Conservation (phyloP, 2,797 vertebrate species). For the Brotula barbata region DNA sequence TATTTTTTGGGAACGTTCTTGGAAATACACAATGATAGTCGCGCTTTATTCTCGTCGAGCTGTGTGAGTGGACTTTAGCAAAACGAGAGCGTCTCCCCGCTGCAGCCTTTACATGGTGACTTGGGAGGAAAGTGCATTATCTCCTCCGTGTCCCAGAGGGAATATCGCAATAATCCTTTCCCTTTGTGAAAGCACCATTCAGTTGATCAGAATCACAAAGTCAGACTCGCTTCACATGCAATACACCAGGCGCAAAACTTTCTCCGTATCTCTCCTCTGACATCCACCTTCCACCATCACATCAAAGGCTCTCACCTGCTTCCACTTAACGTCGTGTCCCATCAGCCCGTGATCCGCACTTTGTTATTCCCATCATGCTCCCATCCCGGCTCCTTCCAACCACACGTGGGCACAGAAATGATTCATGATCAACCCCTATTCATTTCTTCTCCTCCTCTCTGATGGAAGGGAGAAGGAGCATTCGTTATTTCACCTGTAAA, state of each 20-base stretch:
- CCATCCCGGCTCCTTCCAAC: conserved; percentile 1
- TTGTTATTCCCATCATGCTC: not conserved
- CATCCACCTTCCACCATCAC: conserved; percentile 5
- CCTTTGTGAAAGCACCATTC: conserved; percentile 4
- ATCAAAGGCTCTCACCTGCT: conserved; percentile 6
- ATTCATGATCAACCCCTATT: conserved; percentile 16
- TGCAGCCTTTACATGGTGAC: not conserved
- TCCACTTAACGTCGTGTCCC: conserved; percentile 9
- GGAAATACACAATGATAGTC: too few species aligned
- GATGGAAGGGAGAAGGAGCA: not conserved
- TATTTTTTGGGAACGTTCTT: too few species aligned
- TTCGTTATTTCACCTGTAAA: conserved; percentile 1
- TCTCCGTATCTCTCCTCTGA: not conserved
- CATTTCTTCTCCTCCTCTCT: conserved; percentile 4
- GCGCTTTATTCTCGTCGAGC: conserved; percentile 12
- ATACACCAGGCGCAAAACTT: conserved; percentile 8
- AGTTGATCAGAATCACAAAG: conserved; percentile 22
- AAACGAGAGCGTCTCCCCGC: conserved; percentile 12
- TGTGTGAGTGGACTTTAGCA: conserved; percentile 14
- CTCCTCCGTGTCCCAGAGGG: conserved; percentile 6
- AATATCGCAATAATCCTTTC: conserved; percentile 3
- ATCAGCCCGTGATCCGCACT: not conserved
- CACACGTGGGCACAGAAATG: conserved; percentile 7
- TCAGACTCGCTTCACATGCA: conserved; percentile 10
- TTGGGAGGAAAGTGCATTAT: not conserved